Conservation (phyloP, 2,113 vertebrate species). For the Acrocephalus kingi region DNA sequence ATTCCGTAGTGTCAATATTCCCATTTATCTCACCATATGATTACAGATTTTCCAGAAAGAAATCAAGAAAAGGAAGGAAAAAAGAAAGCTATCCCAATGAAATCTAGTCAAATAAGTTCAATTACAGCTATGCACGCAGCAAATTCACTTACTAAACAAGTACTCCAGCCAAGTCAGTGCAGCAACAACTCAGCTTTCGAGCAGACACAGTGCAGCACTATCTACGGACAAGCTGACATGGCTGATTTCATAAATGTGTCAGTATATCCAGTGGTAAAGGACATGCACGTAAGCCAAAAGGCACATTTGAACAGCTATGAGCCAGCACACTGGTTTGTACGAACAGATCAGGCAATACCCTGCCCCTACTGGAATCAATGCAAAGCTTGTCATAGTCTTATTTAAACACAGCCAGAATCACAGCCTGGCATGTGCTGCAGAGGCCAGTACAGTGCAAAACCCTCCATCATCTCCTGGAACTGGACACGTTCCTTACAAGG, state of each 20-base stretch:
- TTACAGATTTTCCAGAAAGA: neutral
- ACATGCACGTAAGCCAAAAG: neutral
- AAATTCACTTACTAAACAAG: neutral
- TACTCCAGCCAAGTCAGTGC: neutral
- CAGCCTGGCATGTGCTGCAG: neutral
- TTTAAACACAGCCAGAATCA: neutral
- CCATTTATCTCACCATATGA: neutral
- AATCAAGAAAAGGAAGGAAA: neutral
- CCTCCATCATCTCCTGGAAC: neutral
- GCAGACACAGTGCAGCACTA: neutral
- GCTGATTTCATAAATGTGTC: neutral
- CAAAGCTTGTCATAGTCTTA: neutral
- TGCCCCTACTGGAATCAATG: accelerated
- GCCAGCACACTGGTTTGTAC: neutral
- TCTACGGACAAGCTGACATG: accelerated
- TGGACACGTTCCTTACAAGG: neutral
- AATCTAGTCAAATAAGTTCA: neutral
- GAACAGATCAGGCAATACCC: neutral
- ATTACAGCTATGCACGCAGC: neutral
- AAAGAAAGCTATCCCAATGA: neutral
- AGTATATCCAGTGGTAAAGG: neutral
- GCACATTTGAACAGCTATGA: neutral
- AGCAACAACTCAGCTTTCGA: neutral
- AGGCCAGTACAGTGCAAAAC: neutral
- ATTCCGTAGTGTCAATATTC: neutral